Evolutionary conservation across 2,797 vertebrate genomes (phyloP).

Genomic region (Myripristis jacobus): DNA sequence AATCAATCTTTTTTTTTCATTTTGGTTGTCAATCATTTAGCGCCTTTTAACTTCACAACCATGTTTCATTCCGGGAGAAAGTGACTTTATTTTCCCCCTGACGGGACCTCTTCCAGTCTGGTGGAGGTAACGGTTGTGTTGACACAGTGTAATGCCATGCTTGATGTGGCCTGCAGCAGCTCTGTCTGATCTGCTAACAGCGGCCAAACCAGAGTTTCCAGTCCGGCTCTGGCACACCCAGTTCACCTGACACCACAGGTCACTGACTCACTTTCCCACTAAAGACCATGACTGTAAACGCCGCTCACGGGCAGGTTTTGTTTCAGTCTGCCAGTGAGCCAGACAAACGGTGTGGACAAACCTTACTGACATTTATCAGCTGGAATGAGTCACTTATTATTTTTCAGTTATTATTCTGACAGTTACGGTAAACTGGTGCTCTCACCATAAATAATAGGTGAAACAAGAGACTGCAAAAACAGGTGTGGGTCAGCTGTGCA

Average conservation of each 20-base stretch:
- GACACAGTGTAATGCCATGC: slow-evolving; percentile 11
- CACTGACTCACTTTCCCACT: slow-evolving; percentile 34
- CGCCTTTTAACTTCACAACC: neutral
- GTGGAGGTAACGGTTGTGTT: slow-evolving; percentile 44
- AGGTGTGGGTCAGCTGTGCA: slow-evolving; percentile 6
- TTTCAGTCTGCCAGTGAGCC: slow-evolving; percentile 1
- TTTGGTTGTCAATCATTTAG: too few species aligned
- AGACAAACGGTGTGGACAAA: neutral
- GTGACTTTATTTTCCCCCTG: too few species aligned
- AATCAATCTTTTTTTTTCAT: too few species aligned
- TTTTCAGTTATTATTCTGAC: neutral
- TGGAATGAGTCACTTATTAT: neutral
- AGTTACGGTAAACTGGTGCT: neutral
- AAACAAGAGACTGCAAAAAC: slow-evolving; percentile 12
- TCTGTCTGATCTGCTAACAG: slow-evolving; percentile 14
- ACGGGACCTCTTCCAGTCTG: slow-evolving; percentile 12
- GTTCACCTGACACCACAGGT: slow-evolving; percentile 64
- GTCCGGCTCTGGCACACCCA: slow-evolving; percentile 54
- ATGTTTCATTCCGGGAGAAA: neutral
- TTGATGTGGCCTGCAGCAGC: neutral
- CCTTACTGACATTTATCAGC: neutral
- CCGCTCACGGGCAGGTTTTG: neutral
- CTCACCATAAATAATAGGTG: neutral
- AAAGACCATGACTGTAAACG: slow-evolving; percentile 24
- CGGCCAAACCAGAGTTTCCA: slow-evolving; percentile 69